phyloP scores from a whole-genome alignment of 2,113 vertebrate species.

The Loxodonta africana region DNA sequence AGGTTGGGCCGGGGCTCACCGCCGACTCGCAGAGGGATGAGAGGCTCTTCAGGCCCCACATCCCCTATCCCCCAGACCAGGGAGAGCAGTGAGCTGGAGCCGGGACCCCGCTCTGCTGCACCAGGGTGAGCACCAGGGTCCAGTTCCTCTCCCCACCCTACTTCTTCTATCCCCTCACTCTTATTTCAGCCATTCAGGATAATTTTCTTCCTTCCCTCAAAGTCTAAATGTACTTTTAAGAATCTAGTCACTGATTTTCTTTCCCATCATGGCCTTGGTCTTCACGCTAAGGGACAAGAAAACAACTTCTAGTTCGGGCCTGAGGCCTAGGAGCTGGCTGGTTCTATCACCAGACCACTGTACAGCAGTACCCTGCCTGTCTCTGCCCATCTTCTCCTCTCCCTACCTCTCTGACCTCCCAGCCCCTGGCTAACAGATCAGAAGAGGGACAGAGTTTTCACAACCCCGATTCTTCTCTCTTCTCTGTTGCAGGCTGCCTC shows the following conservation, averaged over 20 bases:
- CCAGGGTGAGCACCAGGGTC: conserved; percentile 77
- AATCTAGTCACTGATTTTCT: conserved; percentile 48
- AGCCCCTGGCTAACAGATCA: conserved; percentile 15
- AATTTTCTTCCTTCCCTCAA: conserved; percentile 33
- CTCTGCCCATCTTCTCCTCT: neutral
- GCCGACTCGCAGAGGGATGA: conserved; percentile 72
- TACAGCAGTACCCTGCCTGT: neutral
- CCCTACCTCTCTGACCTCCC: neutral
- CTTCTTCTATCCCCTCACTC: neutral
- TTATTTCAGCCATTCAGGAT: conserved; percentile 25
- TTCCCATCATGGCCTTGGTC: conserved; percentile 1
- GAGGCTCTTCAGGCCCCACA: conserved; percentile 73
- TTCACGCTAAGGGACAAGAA: conserved; percentile 37
- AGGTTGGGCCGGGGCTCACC: conserved; percentile 79
- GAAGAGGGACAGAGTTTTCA: conserved; percentile 41
- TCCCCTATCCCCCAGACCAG: conserved; percentile 69
- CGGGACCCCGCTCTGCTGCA: conserved; percentile 70
- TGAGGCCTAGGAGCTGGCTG: conserved; percentile 3
- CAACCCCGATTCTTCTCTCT: conserved; percentile 35
- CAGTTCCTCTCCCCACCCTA: neutral
- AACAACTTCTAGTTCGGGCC: neutral
- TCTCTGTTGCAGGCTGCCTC: conserved; percentile 78
- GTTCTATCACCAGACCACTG: neutral
- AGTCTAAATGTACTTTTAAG: conserved; percentile 70
- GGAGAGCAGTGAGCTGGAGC: conserved; percentile 78